Evolutionary conservation across 1,140 invertebrate genomes (phyloP).

Genomic region (Harlomillsia oculata): DNA sequence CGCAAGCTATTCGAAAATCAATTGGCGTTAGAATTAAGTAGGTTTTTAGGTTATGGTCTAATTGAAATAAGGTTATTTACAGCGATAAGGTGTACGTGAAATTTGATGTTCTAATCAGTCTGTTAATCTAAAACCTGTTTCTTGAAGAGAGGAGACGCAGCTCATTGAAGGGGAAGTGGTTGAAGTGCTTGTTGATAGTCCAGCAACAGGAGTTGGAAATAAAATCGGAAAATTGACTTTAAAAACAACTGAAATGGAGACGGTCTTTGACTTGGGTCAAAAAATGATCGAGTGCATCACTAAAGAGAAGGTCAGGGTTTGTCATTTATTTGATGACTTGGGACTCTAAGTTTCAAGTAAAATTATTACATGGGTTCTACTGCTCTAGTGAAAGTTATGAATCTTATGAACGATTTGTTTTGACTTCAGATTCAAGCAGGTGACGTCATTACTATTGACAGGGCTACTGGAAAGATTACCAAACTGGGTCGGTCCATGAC

Average conservation of each 20-base stretch:
- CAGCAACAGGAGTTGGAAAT: conserved; percentile 78
- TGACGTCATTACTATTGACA: conserved; percentile 95
- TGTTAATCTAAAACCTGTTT: conserved; percentile 34
- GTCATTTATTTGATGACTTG: too few species aligned
- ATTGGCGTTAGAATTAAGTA: conserved; percentile 96
- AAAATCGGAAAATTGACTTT: conserved; percentile 88
- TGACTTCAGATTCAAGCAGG: conserved; percentile 67
- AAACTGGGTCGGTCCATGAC: conserved; percentile 91
- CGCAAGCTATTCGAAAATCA: conserved; percentile 92
- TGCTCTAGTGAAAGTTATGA: not conserved
- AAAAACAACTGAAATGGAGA: conserved; percentile 99
- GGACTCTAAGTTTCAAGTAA: not conserved
- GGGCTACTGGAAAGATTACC: conserved; percentile 94
- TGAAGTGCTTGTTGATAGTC: conserved; percentile 90
- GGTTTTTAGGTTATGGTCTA: conserved; percentile 36
- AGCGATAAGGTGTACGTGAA: not conserved
- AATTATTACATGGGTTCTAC: not conserved
- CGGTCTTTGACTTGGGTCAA: conserved; percentile 93
- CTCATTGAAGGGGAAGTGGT: conserved; percentile 99
- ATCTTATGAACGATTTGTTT: not conserved
- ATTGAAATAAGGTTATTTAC: not conserved
- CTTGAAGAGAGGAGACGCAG: conserved; percentile 82
- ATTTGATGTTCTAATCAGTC: not conserved
- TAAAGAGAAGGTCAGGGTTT: conserved; percentile 90
- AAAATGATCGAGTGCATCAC: conserved; percentile 98